These are phyloP conservation scores for Campylomormyrus numenius DNA, from an alignment of 2,113 vertebrate genomes.

Conservation along the genomic window DNA sequence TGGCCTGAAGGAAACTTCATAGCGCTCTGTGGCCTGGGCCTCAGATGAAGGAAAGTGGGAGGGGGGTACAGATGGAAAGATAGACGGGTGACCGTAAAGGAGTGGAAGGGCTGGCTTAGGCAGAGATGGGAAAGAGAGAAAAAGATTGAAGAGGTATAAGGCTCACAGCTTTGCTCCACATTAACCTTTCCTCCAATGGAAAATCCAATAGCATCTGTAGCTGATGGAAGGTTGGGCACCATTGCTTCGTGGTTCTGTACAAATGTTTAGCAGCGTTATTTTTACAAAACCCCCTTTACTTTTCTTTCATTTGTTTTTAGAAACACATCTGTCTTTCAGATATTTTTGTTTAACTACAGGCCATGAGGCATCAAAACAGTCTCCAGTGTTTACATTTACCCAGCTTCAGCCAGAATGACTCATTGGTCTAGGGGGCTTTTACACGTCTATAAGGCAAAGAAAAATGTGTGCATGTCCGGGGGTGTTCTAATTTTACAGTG, in stretches of 20 bases:
- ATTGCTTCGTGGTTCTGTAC: not conserved
- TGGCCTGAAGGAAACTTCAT: slow-evolving; percentile 37
- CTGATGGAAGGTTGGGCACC: not conserved
- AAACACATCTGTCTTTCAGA: not conserved
- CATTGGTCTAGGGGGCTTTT: not conserved
- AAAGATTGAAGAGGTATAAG: slow-evolving; percentile 8
- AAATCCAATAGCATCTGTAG: slow-evolving; percentile 17
- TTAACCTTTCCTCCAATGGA: not conserved
- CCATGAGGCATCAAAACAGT: not conserved
- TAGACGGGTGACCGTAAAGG: not conserved
- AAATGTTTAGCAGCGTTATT: not conserved
- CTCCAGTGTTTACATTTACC: not conserved
- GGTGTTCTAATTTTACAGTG: not conserved
- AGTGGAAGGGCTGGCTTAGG: slow-evolving; percentile 10
- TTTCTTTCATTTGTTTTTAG: not conserved
- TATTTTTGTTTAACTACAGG: slow-evolving; percentile 1
- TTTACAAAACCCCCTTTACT: not conserved
- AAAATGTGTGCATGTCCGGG: not conserved
- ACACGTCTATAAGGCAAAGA: not conserved
- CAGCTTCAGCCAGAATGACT: not conserved
- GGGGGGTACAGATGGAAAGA: not conserved
- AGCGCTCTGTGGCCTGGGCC: slow-evolving; percentile 28
- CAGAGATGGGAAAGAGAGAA: not conserved
- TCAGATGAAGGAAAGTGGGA: slow-evolving; percentile 19
- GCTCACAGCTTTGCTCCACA: not conserved